A percentile compares a stretch with the other conserved stretches of the same genome.
These are phyloP conservation scores for Spheniscus humboldti DNA, from an alignment of 2,797 vertebrate genomes.

Conservation along the genomic window DNA sequence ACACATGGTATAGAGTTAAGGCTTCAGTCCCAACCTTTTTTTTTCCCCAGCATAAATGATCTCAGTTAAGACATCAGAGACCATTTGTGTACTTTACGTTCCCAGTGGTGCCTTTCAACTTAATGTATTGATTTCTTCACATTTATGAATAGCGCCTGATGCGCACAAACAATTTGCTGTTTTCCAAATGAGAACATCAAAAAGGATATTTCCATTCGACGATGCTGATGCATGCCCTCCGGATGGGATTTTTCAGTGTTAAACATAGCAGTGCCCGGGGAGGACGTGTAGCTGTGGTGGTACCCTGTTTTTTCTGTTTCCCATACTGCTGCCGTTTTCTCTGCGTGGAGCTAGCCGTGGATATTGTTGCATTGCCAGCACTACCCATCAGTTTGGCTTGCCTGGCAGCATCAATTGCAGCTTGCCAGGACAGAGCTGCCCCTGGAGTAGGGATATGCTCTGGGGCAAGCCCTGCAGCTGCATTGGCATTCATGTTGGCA, in stretches of 20 bases:
- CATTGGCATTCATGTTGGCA: conserved; percentile 88
- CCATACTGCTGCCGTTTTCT: conserved; percentile 93
- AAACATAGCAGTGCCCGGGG: conserved; percentile 95
- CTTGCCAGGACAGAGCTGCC: conserved; percentile 96
- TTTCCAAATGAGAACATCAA: not conserved
- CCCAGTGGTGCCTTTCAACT: not conserved
- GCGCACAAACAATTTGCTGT: not conserved
- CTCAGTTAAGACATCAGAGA: not conserved
- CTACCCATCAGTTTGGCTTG: conserved; percentile 97
- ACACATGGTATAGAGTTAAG: not conserved
- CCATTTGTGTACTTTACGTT: accelerated
- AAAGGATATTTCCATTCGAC: conserved; percentile 99
- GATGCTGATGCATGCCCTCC: conserved; percentile 96
- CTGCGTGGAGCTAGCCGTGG: conserved; percentile 94
- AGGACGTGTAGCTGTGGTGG: conserved; percentile 88
- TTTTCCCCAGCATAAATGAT: not conserved
- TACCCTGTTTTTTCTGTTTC: conserved; percentile 96
- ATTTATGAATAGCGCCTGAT: not conserved
- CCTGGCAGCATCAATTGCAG: conserved; percentile 94
- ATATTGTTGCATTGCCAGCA: conserved; percentile 86
- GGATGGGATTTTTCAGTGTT: conserved; percentile 97
- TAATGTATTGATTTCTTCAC: not conserved
- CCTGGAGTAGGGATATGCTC: conserved; percentile 94
- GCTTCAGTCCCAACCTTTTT: not conserved
- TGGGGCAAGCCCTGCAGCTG: conserved; percentile 89